Evolutionary conservation across 2,113 vertebrate genomes (phyloP), one percentile per base, ranked within the genome.

Genomic region (Sinosuthora webbiana): DNA sequence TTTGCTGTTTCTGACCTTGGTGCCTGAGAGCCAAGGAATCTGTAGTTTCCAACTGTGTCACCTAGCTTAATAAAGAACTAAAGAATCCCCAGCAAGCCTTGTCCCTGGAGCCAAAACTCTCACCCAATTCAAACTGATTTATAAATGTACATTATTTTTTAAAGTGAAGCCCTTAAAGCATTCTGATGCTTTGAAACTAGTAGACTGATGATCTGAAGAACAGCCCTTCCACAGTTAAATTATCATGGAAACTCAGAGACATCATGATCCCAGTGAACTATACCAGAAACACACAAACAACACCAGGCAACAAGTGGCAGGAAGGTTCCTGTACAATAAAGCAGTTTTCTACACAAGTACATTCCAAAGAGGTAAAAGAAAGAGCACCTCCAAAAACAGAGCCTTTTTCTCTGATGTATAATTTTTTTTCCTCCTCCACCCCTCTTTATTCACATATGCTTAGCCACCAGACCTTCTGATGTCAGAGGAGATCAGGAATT

Each of bases 1-100:
- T 94, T 77, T 92, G 27, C 67, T 39, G 37, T 35, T 96, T 87
- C 84, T 86, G 75, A 92, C 63, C 39, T 90, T 83, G 71, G 37
- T 82, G 37, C 49, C 79, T 62, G 45, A 73, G 50, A 92, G 49
- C 49, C 59, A 69, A 90, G 42, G n/a, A 94, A 88, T 83, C 45
- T 67, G 21, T 50, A n/a, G 53, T 74, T 90, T 73, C 31, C 71
- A 86, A 55, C 55, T 86, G 59, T 65, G 45, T 42, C 63, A 93
- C n/a, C 50, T 62, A 62, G 18, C 59, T 45, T 86, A 90, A 92
- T 77, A 69, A 83, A 53, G 22, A 85, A 49, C 6, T 11, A 37
- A 65, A 91, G 39, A 96, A 93, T 69, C 25, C 70, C 45, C 85
- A 92, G 28, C 6, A 65, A 93, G 50, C 24, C 20, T 87, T 69